phyloP scores from a whole-genome alignment of 2,113 vertebrate genomes.

The Tylochromis polylepis region DNA sequence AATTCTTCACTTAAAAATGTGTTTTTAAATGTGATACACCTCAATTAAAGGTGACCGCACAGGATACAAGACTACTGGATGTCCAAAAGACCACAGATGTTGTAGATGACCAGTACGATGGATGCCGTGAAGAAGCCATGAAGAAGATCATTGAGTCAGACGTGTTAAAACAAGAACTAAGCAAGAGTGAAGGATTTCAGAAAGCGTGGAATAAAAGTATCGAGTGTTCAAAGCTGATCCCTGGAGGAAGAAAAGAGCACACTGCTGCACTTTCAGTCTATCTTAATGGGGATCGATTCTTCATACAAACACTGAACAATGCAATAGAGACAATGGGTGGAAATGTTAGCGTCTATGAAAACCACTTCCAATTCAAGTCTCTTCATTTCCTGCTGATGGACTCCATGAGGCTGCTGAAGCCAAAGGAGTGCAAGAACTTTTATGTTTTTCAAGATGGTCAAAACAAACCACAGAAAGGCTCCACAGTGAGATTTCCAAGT shows the following conservation, averaged over 20 bases:
- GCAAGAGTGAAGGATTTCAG: not conserved
- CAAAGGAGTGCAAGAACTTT: not conserved
- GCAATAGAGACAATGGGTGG: not conserved
- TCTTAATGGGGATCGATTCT: accelerated
- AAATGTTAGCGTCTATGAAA: not conserved
- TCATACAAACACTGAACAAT: not conserved
- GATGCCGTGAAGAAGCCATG: accelerated
- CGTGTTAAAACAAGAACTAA: constrained; percentile 7
- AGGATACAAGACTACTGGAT: not conserved
- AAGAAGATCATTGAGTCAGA: accelerated
- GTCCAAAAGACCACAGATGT: accelerated
- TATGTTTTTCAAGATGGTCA: not conserved
- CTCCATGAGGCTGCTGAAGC: constrained; percentile 13
- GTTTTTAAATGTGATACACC: not conserved
- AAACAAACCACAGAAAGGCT: not conserved
- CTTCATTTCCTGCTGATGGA: constrained; percentile 70
- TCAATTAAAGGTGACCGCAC: accelerated
- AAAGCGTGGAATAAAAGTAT: not conserved
- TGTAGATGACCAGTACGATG: not conserved
- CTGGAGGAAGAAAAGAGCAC: accelerated
- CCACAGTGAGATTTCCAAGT: constrained; percentile 46
- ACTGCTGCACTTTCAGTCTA: not conserved
- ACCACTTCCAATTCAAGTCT: constrained; percentile 61
- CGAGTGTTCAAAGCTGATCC: accelerated
- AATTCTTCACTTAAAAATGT: not conserved